Base-by-base conservation (phyloP, 2,113 vertebrate species). In the Lepisosteus oculatus region DNA sequence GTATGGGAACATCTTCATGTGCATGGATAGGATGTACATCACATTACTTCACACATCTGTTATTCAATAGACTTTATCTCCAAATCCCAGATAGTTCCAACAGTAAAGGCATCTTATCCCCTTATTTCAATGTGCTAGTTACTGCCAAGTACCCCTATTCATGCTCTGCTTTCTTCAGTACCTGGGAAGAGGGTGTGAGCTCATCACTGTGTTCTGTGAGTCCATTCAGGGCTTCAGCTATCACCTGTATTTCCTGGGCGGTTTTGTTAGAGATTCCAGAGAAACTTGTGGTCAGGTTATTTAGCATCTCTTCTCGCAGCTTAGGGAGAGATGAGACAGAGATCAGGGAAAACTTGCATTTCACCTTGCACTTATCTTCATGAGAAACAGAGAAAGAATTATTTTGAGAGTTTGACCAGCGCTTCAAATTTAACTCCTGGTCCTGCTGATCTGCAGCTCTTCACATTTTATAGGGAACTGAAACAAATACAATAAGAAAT, bases 221-320 rank as follows among this genome's bases (percentile, higher is more conserved):
- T 76, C 92, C 93, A 70, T 87, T 93, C 81, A 98, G 81, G 17
- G 90, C 93, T 77, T 91, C 85, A 65, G 95, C 95, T 63, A 91
- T 91, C 75, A 87, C 79, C 79, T 92, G 87, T 54, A 94, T 92
- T 69, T 79, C 90, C 61, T 91, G 85, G 68, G 92, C 76, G 41
- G 90, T 91, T 70, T 90, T 91, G 56, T 84, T 67, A 2, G 89
- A 85, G 44, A 71, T 77, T 1, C 81, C 72, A 45, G 74, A 68
- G 0, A 87, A 84, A 63, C 93, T 86, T 62, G 54, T 64, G 41
- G 87, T 90, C 79, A 98, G 91, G 61, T 87, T 92, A 68, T 77
- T 84, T 80, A 98, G 78, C 93, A 98, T 93, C 41, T 77, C 72
- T 78, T 93, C 89, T 84, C 96, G 89, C 68, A 98, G 86, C 96